These are phyloP conservation scores for Podotricha telesiphe DNA, from an alignment of 2,888 invertebrate species.

Conservation along the genomic window DNA sequence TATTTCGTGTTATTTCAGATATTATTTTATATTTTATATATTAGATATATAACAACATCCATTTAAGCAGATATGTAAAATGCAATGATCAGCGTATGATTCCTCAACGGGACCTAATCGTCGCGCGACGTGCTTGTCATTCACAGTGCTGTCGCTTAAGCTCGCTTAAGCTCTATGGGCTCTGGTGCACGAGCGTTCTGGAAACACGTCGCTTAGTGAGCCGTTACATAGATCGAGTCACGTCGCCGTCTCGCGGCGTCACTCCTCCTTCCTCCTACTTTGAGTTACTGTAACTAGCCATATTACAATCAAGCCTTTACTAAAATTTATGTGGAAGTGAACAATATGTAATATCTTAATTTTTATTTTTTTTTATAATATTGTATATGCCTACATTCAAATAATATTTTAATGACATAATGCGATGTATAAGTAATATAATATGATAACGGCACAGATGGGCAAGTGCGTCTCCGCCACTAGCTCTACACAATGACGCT, in stretches of 20 bases:
- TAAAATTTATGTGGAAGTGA: too few species aligned
- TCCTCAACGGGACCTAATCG: constrained; percentile 35
- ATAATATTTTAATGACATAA: background rate
- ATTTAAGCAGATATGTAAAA: constrained; percentile 10
- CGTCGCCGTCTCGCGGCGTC: constrained; percentile 14
- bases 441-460: constrained; percentile 31
- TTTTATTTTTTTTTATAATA: too few species aligned
- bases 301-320: too few species aligned
- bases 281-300: background rate
- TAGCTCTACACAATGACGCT: background rate
- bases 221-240: constrained; percentile 32
- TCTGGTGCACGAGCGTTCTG: constrained; percentile 25
- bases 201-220: constrained; percentile 14
- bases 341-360: too few species aligned
- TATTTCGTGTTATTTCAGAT: too few species aligned
- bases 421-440: constrained; percentile 3
- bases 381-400: background rate
- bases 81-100: constrained; percentile 15
- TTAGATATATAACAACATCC: too few species aligned
- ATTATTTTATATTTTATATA: too few species aligned
- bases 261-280: constrained; percentile 1
- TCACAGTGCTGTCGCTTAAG: too few species aligned
- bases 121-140: constrained; percentile 33
- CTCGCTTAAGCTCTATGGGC: constrained; percentile 21
- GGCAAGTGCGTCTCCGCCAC: constrained; percentile 2